Evolutionary conservation across 2,888 invertebrate species (phyloP), one percentile per base, ranked within the genome.

Genomic region (Coenonympha glycerion): DNA sequence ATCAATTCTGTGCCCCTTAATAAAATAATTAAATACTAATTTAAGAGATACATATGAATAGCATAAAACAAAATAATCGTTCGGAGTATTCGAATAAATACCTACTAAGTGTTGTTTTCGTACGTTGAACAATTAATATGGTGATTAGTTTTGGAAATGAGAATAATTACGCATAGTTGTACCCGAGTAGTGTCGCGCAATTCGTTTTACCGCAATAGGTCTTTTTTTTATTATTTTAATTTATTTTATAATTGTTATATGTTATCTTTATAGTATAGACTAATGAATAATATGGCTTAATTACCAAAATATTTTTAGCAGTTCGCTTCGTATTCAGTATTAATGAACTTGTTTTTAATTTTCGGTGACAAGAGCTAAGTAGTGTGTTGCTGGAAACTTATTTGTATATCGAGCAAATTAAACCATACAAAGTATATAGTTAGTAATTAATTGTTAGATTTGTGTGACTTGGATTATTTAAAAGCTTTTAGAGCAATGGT

Each of bases 1-100:
- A 92, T 92, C 92, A 92, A 90, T 90, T 90, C 90, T 91, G 91
- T 91, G 91, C 92, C 92, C 91, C 91, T 90, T 90, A 90, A 90
- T 90, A 86, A n/a, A 86, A 81, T 85, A 86, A 77, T 80, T 84
- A 80, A 84, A 71, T 80, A 80, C 74, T 84, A 84, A 82, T 78
- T 78, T 87, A 86, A 85, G 85, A 85, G 76, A 86, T 81, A 84
- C 82, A 82, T 85, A 86, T 84, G 79, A 71, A 79, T 86, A 85
- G 80, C 79, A 66, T 78, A 81, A 80, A 73, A 77, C 75, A 82
- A 81, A 83, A 74, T 80, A 82, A 83, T 80, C 73, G 68, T 79
- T 79, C 69, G 77, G 76, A 86, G 82, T 86, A 86, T 83, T n/a
- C 76, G 80, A 80, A 86, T 86, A 87, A 77, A 70, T 75, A 73